A percentile compares a stretch with the other conserved stretches of the same genome.
These are phyloP conservation scores for Chaetodon auriga DNA, from an alignment of 2,113 vertebrate genomes.

Conservation along the genomic window DNA sequence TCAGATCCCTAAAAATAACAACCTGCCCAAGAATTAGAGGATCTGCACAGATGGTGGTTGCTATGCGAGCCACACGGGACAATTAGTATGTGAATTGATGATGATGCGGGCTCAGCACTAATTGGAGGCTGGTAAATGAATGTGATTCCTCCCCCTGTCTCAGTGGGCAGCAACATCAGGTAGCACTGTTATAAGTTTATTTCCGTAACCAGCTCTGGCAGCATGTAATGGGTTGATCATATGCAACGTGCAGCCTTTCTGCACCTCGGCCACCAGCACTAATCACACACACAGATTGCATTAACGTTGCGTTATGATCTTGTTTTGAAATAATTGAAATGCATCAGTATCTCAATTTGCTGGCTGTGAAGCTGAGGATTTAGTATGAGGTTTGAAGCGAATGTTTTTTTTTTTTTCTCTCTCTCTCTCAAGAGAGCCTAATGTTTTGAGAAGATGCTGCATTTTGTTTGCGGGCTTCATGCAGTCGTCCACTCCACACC, in stretches of 20 bases:
- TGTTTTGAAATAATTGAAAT: constrained; percentile 67
- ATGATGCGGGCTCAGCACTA: constrained; percentile 80
- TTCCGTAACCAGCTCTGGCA: constrained; percentile 79
- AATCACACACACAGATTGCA: constrained; percentile 75
- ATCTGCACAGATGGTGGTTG: constrained; percentile 78
- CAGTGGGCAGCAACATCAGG: constrained; percentile 80
- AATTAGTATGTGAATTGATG: constrained; percentile 84
- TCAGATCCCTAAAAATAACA: constrained; percentile 53
- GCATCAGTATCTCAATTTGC: constrained; percentile 58
- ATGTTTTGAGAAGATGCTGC: constrained; percentile 24
- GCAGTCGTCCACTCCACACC: neutral
- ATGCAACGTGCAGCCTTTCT: constrained; percentile 67
- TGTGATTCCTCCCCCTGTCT: constrained; percentile 77
- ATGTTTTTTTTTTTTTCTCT: neutral
- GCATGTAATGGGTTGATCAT: constrained; percentile 74
- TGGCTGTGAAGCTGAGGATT: constrained; percentile 16
- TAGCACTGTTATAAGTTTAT: constrained; percentile 78
- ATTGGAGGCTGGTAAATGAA: constrained; percentile 83
- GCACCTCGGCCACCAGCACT: constrained; percentile 67
- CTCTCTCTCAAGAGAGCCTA: neutral
- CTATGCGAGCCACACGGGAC: constrained; percentile 72
- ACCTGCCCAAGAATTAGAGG: constrained; percentile 51
- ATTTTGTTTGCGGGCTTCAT: constrained; percentile 20
- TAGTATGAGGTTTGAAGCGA: constrained; percentile 10
- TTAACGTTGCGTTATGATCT: constrained; percentile 67